Evolutionary conservation across 92 coral and sea anemone species (phyloP), one percentile per base, ranked within the genome.

Genomic region (Zoanthus sociatus): DNA sequence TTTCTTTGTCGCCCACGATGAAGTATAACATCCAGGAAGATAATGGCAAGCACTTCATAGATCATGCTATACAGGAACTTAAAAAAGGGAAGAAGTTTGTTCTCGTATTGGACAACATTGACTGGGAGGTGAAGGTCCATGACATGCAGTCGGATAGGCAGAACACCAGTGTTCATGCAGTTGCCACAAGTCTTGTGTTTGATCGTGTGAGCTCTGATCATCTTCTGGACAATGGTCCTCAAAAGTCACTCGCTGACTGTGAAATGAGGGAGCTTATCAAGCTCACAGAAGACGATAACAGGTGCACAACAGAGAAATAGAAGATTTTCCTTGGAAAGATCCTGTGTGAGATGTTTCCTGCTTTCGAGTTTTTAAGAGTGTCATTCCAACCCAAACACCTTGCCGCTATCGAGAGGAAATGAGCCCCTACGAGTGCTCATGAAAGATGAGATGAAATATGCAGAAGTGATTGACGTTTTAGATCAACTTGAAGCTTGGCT

Each of bases 81-180:
- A 87, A 77, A 46, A 10, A 44, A 21, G 88, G 90, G 66, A 71
- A 61, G 9, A 82, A 75, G 56, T 90, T 90, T 77, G 60, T 46
- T 12, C 48, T 82, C 37, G 88, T 91, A 7, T 20, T 91, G 12
- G 86, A 87, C 58, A 91, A 91, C 83, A 67, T 87, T 42, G 93
- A 91, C 86, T 87, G 90, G 93, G 89, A 76, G 17, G 84, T 78
- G 58, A 83, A 46, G 44, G 89, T 48, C 8, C 91, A 91, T 47
- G 91, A 83, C 73, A 78, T 83, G 76, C 71, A 72, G 47, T 7
- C 64, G n/a, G 91, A 87, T 15, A 37, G 46, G 6, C 93, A 87
- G 32, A 91, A 90, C 72, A 76, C 26, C 20, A 77, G 83, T 78
- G 90, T 61, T 13, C 73, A 72, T 71, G 79, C 79, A 14, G 66